Evolutionary conservation across 2,888 invertebrate genomes (phyloP).

Genomic region (Alentia gelatinosa): DNA sequence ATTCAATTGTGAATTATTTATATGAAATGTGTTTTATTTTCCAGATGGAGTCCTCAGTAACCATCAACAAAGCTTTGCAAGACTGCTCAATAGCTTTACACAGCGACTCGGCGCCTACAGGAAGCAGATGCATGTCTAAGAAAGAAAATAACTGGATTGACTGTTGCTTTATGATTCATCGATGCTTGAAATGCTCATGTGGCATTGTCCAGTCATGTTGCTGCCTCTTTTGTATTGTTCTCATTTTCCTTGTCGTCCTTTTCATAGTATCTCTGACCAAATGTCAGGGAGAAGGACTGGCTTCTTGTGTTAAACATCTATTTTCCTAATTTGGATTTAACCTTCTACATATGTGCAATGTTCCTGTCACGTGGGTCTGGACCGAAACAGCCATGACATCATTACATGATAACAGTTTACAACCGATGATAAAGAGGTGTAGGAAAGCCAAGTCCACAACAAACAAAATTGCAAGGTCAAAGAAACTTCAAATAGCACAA

Average conservation of each 20-base stretch:
- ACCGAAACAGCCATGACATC: not conserved
- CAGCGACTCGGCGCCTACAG: too few species aligned
- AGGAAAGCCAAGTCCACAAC: not conserved
- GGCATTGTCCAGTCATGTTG: too few species aligned
- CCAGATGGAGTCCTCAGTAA: not conserved
- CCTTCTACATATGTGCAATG: not conserved
- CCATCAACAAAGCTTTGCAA: not conserved
- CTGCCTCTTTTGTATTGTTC: not conserved
- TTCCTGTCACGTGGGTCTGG: not conserved
- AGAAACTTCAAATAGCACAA: not conserved
- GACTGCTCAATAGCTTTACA: not conserved
- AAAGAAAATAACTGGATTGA: not conserved
- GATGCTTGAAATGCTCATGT: too few species aligned
- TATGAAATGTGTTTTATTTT: not conserved
- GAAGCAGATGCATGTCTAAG: not conserved
- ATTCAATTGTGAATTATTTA: not conserved
- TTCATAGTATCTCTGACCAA: too few species aligned
- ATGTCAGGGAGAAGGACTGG: too few species aligned
- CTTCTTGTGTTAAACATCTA: not conserved
- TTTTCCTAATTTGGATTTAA: not conserved
- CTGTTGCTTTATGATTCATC: not conserved
- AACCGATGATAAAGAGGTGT: not conserved
- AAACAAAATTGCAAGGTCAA: too few species aligned
- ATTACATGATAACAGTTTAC: not conserved
- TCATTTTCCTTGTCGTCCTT: not conserved